Evolutionary conservation across 2,113 vertebrate genomes (phyloP).

Genomic region (Eublepharis macularius): DNA sequence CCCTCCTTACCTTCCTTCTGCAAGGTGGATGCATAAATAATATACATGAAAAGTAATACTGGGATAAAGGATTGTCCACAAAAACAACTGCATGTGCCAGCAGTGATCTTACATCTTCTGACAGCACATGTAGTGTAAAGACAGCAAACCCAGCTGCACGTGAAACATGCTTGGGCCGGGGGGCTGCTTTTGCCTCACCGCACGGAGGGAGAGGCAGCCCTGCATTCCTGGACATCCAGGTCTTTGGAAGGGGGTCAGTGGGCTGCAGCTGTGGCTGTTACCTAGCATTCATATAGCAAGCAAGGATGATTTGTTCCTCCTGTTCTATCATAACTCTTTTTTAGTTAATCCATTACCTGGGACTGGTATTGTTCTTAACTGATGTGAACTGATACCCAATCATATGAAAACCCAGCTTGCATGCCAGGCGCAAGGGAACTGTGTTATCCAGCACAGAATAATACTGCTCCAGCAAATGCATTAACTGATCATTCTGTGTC

Average conservation of each 20-base stretch:
- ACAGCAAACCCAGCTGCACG: too few species aligned
- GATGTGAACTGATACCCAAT: background rate
- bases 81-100: background rate
- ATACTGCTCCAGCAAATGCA: background rate
- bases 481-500: background rate
- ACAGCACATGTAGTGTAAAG: too few species aligned
- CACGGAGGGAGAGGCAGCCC: too few species aligned
- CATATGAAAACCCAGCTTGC: background rate
- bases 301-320: background rate
- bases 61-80: background rate
- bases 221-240: too few species aligned
- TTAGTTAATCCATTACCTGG: background rate
- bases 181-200: too few species aligned
- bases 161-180: too few species aligned
- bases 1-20: too few species aligned
- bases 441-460: background rate
- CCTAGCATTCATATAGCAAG: background rate
- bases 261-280: background rate
- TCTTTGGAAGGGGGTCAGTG: too few species aligned
- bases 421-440: background rate
- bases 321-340: background rate
- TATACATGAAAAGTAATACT: background rate
- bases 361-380: too few species aligned
- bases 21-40: background rate
- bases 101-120: background rate